Percentiles rank a stretch among this genome's conserved stretches.
These are phyloP conservation scores for Vulpes vulpes DNA, from an alignment of 2,113 vertebrate genomes.

Conservation along the genomic window DNA sequence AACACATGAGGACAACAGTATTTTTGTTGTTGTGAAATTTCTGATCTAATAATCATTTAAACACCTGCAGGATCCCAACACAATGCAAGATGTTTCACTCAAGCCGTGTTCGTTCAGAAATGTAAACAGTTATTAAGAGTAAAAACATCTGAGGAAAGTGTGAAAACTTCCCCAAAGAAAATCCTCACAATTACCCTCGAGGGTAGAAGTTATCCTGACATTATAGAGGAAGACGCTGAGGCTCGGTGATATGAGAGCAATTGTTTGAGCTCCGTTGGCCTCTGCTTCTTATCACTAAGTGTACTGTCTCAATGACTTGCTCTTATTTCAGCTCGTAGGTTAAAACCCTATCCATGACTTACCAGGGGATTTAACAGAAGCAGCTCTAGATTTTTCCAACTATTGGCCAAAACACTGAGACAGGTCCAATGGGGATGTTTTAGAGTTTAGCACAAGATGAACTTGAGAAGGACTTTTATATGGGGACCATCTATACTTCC, in stretches of 20 bases:
- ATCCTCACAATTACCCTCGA: background rate
- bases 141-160: slow-evolving; percentile 21
- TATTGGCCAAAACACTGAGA: background rate
- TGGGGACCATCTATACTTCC: background rate
- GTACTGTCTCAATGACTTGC: background rate
- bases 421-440: background rate
- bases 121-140: slow-evolving; percentile 23
- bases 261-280: background rate
- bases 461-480: background rate
- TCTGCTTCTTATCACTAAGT: background rate
- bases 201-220: background rate
- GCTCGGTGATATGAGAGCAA: background rate
- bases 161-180: slow-evolving; percentile 6
- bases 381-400: background rate
- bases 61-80: background rate
- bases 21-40: background rate
- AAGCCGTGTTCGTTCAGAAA: background rate
- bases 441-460: background rate
- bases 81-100: background rate
- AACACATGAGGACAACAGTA: background rate
- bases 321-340: background rate
- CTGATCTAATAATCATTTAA: background rate
- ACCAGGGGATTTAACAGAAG: background rate
- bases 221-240: background rate
- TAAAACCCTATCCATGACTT: background rate